Evolutionary conservation across 2,113 vertebrate species (phyloP), one percentile per base, ranked within the genome.

Genomic region (Suncus etruscus): DNA sequence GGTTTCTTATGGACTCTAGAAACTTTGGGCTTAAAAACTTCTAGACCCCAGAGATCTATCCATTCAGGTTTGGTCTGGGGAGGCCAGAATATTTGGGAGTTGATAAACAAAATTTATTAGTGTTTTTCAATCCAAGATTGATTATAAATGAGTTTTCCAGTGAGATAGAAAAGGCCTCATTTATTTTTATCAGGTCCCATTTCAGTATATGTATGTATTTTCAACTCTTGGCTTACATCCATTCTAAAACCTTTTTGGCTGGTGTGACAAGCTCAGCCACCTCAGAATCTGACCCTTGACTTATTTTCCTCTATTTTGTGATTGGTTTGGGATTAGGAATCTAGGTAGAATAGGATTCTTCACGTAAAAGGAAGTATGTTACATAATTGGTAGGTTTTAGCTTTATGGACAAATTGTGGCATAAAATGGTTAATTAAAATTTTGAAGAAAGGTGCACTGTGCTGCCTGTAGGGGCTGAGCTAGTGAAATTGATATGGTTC

Each of bases 241-340:
- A 77, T 8, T 86, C 9, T 25, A 18, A 18, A 11, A 48, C 16
- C 58, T 69, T 91, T 95, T 91, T 83, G 32, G 25, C 54, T 75
- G 1, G 11, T 70, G 65, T 93, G 80, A 80, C 0, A 31, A 83
- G 85, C 80, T 86, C 83, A 70, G 27, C n/a, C 45, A 68, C 32
- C 24, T 94, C 61, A 86, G 14, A 29, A 15, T 86, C 78, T 76
- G 3, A 61, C 76, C 86, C 80, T 84, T 89, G 47, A 92, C 81
- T 92, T 86, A 83, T 72, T 95, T 87, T 83, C 27, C 48, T 72
- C 76, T 48, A 14, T 78, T 94, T 90, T 88, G 15, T 76, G 77
- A 87, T 91, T 93, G 75, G 87, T 84, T 95, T 92, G 27, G 87
- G 16, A 72, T 93, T 92, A 89, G 25, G 39, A 89, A 87, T 88